Evolutionary conservation across 2,888 invertebrate species (phyloP).

Genomic region (Sminthurinus aureus): DNA sequence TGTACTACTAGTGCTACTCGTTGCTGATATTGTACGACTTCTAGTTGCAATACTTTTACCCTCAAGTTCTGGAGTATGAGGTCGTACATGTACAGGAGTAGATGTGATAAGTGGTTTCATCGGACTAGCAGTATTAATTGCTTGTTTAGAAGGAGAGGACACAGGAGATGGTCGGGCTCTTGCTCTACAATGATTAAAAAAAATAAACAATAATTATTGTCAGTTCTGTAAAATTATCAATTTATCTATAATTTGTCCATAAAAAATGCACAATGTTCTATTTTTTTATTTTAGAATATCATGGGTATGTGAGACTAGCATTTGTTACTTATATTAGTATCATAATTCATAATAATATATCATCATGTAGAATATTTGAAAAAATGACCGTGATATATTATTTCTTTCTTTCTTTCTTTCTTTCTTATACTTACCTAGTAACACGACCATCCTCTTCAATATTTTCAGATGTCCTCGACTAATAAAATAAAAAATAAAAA

Average conservation of each 20-base stretch:
- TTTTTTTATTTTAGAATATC: too few relatives aligned
- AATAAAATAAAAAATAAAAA: background rate
- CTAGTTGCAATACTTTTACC: conserved; percentile 20
- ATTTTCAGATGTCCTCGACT: background rate
- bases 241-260: too few relatives aligned
- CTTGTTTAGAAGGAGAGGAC: conserved; percentile 15
- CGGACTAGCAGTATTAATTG: background rate
- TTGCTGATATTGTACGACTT: conserved; percentile 16
- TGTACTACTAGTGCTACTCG: background rate
- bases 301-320: too few relatives aligned
- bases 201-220: too few relatives aligned
- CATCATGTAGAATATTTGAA: too few relatives aligned
- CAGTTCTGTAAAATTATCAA: too few relatives aligned
- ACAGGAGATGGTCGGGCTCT: conserved; percentile 26
- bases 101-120: conserved; percentile 1
- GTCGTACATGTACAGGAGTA: background rate
- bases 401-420: too few relatives aligned
- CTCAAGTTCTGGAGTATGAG: conserved; percentile 11
- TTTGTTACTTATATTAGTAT: too few relatives aligned
- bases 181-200: conserved; percentile 19
- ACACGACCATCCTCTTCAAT: background rate
- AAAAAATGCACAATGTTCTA: too few relatives aligned
- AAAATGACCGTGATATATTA: background rate
- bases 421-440: background rate
- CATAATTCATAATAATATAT: too few relatives aligned